Conservation (phyloP, 2,888 invertebrate genomes). For the Rotaria sp. region DNA sequence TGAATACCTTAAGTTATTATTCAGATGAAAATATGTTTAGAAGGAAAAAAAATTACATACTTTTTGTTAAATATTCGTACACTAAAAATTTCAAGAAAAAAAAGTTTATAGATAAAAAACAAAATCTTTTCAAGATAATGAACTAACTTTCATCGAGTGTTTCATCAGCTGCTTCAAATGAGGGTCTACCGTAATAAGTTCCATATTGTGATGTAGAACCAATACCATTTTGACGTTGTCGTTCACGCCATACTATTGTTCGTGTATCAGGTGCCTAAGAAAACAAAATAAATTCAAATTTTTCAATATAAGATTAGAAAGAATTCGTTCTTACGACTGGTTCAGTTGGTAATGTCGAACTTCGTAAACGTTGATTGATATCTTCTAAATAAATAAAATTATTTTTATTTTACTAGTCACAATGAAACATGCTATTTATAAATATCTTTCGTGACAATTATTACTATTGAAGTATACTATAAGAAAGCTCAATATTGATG, state of each 20-base stretch:
- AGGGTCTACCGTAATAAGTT: constrained; percentile 1
- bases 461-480: background rate
- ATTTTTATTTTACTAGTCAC: too few species aligned
- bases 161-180: background rate
- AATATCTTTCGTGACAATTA: too few species aligned
- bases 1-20: background rate
- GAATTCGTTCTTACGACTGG: background rate
- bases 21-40: too few species aligned
- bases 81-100: background rate
- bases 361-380: background rate
- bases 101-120: background rate
- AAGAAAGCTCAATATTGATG: background rate
- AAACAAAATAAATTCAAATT: background rate
- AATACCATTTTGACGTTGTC: background rate
- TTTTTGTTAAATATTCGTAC: constrained; percentile 20
- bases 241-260: constrained; percentile 1
- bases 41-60: background rate
- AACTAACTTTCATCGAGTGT: constrained; percentile 1
- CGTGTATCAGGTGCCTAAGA: background rate
- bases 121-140: background rate
- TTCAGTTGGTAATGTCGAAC: constrained; percentile 16
- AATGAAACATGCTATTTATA: too few species aligned
- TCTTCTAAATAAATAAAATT: background rate
- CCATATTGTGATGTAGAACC: background rate
- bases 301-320: background rate